Evolutionary conservation across 2,888 invertebrate genomes (phyloP), one percentile per base, ranked within the genome.

Genomic region (Himalopsyche anomala): DNA sequence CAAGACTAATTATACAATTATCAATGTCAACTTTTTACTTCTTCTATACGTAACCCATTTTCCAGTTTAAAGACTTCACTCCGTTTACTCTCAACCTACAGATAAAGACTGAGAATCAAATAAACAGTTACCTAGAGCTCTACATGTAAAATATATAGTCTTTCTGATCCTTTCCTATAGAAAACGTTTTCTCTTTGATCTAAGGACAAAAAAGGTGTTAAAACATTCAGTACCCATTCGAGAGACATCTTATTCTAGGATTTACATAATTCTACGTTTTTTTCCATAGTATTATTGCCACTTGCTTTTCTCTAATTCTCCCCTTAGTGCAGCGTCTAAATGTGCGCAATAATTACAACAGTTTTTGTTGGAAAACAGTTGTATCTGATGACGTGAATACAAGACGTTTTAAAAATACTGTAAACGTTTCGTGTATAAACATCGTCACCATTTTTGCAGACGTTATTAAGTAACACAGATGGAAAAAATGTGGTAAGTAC

Each of bases 191-290:
- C 56, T 56, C 19, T 62, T 19, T 62, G 28, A 19, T 28, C 62
- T 6, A 28, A 62, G 19, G 62, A 62, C 62, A 62, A 62, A 62
- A 62, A 62, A 62, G 62, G 62, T 62, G 62, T 62, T 62, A 62
- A 62, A 62, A 62, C 62, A 62, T 62, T 62, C 62, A 62, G 62
- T 19, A 11, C 62, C 62, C 62, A 62, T 62, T 62, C 9, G 15
- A 62, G 62, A 19, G 62, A 62, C 62, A 62, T 62, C 62, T 62
- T 11, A 19, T 62, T 62, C 62, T n/a, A 28, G 62, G 62, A 62
- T 62, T 62, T 62, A 19, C 62, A 62, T 62, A 62, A 62, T 62
- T 62, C 62, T 62, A 19, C 11, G 62, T 1, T 62, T 51, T 51
- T 62, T 62, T 62, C 62, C 62, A 62, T 19, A 8, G 62, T 62